These are phyloP conservation scores for Argopecten irradians DNA, from an alignment of 1,140 invertebrate species.

Conservation along the genomic window DNA sequence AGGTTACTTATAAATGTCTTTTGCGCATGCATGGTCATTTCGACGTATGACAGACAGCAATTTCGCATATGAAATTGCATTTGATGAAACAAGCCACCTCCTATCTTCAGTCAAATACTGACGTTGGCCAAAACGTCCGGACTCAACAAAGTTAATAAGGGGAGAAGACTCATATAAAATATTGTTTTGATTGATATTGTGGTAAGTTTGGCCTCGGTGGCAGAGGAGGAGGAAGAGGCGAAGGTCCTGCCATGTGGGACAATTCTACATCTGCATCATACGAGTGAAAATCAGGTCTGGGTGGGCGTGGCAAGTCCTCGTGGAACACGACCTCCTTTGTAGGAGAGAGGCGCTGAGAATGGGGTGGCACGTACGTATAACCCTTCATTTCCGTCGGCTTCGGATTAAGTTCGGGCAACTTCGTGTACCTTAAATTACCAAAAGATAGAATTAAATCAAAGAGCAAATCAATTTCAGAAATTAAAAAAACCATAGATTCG, in stretches of 20 bases:
- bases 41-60: no score
- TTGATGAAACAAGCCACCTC: no score
- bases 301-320: conserved; percentile 2
- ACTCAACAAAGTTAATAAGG: background rate
- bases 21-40: no score
- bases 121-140: no score
- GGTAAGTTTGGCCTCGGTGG: background rate
- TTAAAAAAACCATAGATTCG: no score
- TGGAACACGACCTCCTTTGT: background rate
- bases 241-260: background rate
- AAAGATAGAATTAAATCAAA: no score
- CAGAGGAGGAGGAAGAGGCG: background rate
- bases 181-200: conserved; percentile 7
- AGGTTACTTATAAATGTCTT: no score
- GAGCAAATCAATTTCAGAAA: no score
- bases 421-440: background rate
- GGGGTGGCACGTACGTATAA: background rate
- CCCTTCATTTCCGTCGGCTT: background rate
- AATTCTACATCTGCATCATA: background rate
- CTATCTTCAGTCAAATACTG: no score
- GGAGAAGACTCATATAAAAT: conserved; percentile 1
- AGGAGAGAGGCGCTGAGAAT: background rate
- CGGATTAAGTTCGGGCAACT: background rate
- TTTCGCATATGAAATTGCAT: no score
- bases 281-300: background rate